Percentiles rank a stretch among this genome's conserved stretches.
Conservation (phyloP, 2,113 vertebrate genomes). For the Calonectris borealis region DNA sequence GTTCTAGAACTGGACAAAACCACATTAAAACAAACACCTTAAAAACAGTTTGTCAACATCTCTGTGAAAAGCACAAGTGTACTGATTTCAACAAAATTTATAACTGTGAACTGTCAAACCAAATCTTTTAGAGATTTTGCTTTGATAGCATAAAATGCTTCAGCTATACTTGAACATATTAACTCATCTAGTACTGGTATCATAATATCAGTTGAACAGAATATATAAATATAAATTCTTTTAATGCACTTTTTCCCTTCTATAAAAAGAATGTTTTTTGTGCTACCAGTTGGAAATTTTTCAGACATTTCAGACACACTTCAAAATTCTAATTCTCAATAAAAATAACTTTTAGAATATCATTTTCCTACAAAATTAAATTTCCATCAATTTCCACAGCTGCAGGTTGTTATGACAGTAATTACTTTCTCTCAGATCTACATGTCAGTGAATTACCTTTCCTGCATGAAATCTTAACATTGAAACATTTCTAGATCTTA, state of each 20-base stretch:
- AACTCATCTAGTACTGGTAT: background rate
- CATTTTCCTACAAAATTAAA: background rate
- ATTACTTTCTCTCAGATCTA: background rate
- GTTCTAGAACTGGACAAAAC: background rate
- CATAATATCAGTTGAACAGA: background rate
- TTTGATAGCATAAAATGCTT: background rate
- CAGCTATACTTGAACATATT: background rate
- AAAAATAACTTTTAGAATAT: background rate
- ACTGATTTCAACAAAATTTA: background rate
- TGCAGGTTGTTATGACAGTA: background rate
- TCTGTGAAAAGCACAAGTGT: background rate
- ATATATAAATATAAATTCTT: background rate
- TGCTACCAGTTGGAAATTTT: background rate
- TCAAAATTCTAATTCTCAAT: background rate
- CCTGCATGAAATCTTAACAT: background rate
- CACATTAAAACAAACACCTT: background rate
- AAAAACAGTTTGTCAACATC: background rate
- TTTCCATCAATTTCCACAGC: background rate
- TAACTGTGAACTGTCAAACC: background rate
- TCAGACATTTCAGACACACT: background rate
- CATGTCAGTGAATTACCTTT: background rate
- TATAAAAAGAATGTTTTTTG: background rate
- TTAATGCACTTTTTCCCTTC: background rate
- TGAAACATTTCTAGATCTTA: background rate
- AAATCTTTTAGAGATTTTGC: background rate